phyloP scores from a whole-genome alignment of 92 coral and sea anemone genomes.

The Porites rus region DNA sequence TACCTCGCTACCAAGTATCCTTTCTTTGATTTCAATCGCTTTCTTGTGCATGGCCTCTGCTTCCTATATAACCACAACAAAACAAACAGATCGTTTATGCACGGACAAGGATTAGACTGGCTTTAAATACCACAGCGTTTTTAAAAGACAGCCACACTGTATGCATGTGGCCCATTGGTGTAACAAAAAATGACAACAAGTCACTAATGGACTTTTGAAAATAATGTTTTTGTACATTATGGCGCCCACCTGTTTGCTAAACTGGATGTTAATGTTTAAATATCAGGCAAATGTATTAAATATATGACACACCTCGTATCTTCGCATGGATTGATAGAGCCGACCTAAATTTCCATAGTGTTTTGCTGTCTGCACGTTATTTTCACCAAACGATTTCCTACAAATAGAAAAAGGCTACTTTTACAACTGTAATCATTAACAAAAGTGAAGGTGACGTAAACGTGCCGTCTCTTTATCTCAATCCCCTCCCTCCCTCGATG shows the following conservation, averaged over 20 bases:
- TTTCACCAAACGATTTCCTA: slow-evolving; percentile 98
- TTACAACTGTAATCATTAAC: not conserved
- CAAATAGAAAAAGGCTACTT: not conserved
- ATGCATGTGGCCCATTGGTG: no score
- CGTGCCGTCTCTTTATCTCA: no score
- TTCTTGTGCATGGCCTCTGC: slow-evolving; percentile 98
- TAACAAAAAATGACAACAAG: not conserved
- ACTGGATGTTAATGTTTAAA: no score
- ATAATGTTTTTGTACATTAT: no score
- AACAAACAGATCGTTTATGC: not conserved
- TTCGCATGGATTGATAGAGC: slow-evolving; percentile 97
- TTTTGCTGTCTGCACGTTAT: slow-evolving; percentile 98
- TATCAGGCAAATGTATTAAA: not conserved
- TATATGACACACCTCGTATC: slow-evolving; percentile 67
- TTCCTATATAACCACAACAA: slow-evolving; percentile 63
- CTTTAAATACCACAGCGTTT: no score
- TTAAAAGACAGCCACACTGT: no score
- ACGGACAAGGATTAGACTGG: no score
- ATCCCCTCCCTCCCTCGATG: no score
- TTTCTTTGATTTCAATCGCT: slow-evolving; percentile 97
- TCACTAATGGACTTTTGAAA: not conserved
- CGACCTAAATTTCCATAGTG: slow-evolving; percentile 98
- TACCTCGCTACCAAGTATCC: slow-evolving; percentile 94
- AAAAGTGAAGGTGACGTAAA: not conserved
- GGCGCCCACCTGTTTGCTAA: no score